Conservation (phyloP, 2,113 vertebrate species). For the western clawed frog (Xenopus tropicalis) region DNA sequence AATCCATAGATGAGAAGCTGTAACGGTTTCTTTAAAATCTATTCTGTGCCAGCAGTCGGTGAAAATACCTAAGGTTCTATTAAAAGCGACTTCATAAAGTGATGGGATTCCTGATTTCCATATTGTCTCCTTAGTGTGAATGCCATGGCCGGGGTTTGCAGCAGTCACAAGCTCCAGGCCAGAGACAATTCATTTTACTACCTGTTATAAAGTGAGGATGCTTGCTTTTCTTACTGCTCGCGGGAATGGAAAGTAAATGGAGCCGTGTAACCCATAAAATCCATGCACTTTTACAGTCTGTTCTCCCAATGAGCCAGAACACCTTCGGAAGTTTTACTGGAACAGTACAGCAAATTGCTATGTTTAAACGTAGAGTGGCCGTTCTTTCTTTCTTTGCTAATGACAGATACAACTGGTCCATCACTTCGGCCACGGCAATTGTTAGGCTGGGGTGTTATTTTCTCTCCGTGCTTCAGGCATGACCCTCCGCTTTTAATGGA, state of each 20-base stretch:
- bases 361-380: background rate
- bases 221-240: background rate
- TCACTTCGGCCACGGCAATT: background rate
- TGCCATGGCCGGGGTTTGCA: background rate
- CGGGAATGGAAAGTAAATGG: background rate
- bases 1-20: too few species aligned
- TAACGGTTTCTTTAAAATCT: too few species aligned
- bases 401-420: background rate
- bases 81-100: too few species aligned
- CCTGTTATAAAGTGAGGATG: background rate
- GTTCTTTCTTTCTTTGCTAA: background rate
- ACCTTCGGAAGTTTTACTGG: background rate
- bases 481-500: background rate
- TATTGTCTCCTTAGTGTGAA: too few species aligned
- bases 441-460: background rate
- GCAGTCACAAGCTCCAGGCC: background rate
- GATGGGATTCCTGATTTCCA: too few species aligned
- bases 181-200: background rate
- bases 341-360: background rate
- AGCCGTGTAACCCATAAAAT: background rate
- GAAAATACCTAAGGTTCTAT: too few species aligned
- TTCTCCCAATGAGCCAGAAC: background rate
- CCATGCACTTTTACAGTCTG: background rate
- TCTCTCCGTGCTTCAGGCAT: background rate
- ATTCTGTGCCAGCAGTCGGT: too few species aligned